These are phyloP conservation scores for Otolemur garnettii DNA, from an alignment of 2,113 vertebrate genomes.

Conservation along the genomic window DNA sequence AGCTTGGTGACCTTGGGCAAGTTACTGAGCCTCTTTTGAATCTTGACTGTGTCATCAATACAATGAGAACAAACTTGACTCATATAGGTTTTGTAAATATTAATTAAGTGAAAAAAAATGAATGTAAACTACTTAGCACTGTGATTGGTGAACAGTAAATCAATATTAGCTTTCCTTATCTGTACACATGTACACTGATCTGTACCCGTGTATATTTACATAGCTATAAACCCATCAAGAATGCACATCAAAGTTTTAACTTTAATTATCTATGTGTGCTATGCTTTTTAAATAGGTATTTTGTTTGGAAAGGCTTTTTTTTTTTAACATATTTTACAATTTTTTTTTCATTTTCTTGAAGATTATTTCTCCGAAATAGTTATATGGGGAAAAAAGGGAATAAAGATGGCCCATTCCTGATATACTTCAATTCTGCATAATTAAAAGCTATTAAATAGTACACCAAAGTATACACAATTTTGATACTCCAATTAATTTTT, in stretches of 20 bases:
- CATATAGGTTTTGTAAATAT: not conserved
- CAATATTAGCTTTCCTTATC: constrained; percentile 63
- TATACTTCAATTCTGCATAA: constrained; percentile 44
- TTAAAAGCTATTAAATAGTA: constrained; percentile 53
- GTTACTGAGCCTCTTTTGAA: constrained; percentile 28
- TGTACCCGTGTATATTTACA: constrained; percentile 48
- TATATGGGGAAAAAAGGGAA: constrained; percentile 20
- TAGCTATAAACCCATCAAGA: constrained; percentile 27
- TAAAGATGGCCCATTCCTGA: constrained; percentile 33
- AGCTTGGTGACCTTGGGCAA: constrained; percentile 67
- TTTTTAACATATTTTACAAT: not conserved
- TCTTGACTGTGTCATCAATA: constrained; percentile 42
- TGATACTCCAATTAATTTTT: constrained; percentile 37
- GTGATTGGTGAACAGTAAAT: not conserved
- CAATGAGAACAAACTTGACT: constrained; percentile 53
- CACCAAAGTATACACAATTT: constrained; percentile 33
- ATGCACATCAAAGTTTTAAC: constrained; percentile 54
- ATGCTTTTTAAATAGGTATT: not conserved
- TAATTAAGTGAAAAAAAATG: constrained; percentile 64
- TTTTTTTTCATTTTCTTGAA: constrained; percentile 20
- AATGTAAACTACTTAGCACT: constrained; percentile 22
- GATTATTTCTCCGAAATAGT: constrained; percentile 53
- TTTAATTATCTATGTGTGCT: constrained; percentile 1
- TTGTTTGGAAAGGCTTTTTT: not conserved
- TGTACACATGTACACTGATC: constrained; percentile 38